Evolutionary conservation across 2,113 vertebrate genomes (phyloP).

Genomic region (Colius striatus): DNA sequence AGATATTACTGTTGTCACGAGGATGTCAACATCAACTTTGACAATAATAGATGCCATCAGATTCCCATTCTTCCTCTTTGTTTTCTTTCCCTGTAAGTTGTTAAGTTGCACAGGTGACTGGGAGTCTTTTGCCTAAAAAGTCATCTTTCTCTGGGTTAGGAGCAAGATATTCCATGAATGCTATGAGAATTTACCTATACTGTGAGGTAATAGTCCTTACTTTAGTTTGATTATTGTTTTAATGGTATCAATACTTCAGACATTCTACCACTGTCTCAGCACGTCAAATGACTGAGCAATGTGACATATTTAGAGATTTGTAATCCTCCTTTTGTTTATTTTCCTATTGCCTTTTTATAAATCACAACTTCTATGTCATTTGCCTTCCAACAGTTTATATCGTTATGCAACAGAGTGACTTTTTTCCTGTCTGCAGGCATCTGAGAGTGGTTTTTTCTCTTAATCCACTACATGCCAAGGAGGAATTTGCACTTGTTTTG

Average conservation of each 20-base stretch:
- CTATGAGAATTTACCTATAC: neutral
- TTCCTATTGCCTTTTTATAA: neutral
- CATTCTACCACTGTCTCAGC: neutral
- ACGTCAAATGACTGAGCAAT: neutral
- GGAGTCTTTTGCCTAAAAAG: neutral
- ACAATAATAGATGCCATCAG: neutral
- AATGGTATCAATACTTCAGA: neutral
- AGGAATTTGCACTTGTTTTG: conserved; percentile 30
- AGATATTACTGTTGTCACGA: neutral
- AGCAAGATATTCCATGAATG: neutral
- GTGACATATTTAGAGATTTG: neutral
- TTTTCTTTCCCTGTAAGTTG: neutral
- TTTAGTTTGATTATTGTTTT: neutral
- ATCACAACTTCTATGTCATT: neutral
- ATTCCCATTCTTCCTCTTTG: neutral
- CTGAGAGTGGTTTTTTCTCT: neutral
- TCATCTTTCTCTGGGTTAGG: neutral
- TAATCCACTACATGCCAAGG: neutral
- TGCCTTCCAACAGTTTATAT: neutral
- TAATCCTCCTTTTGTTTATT: neutral
- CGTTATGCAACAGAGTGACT: neutral
- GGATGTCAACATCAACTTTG: neutral
- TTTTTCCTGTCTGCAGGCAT: conserved; percentile 21
- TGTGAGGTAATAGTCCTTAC: neutral
- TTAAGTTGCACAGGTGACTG: neutral